These are phyloP conservation scores for Stegodyphus mimosarum DNA, from an alignment of 1,140 invertebrate species.

Conservation along the genomic window DNA sequence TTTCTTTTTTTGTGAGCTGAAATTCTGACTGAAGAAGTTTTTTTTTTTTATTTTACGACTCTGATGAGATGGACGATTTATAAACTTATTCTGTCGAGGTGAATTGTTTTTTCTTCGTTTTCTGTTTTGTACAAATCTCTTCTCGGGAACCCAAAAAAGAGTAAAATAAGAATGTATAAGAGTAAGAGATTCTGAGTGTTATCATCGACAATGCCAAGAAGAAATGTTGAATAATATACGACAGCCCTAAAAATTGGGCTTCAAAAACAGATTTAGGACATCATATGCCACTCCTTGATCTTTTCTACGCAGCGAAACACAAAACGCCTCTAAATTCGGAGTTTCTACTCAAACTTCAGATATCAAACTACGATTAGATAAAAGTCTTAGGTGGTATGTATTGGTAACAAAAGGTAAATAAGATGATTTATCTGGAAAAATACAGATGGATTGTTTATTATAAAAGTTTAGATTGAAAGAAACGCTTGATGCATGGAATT, in stretches of 20 bases:
- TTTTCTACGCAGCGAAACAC: background rate
- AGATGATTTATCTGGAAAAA: background rate
- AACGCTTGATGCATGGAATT: too few species aligned
- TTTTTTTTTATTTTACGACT: slow-evolving; percentile 35
- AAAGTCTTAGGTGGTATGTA: too few species aligned
- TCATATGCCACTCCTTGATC: slow-evolving; percentile 16
- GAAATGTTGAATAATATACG: slow-evolving; percentile 57
- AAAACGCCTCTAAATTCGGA: slow-evolving; percentile 18
- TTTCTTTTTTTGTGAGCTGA: background rate
- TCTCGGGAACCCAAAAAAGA: background rate
- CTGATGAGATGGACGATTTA: slow-evolving; percentile 55
- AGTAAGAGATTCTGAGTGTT: background rate
- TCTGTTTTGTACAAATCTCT: background rate
- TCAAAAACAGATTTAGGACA: slow-evolving; percentile 51
- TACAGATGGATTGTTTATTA: background rate
- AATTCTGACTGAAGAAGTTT: background rate
- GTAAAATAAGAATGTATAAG: slow-evolving; percentile 16
- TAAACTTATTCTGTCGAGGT: slow-evolving; percentile 46
- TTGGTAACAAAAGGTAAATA: background rate
- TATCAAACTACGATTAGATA: slow-evolving; percentile 3
- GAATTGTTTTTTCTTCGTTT: slow-evolving; percentile 12
- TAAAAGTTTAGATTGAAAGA: too few species aligned
- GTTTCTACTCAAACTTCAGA: background rate
- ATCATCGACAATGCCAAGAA: slow-evolving; percentile 9
- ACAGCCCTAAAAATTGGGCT: slow-evolving; percentile 43